Conservation (phyloP, 2,888 invertebrate genomes). For the Heliconius charithonia region DNA sequence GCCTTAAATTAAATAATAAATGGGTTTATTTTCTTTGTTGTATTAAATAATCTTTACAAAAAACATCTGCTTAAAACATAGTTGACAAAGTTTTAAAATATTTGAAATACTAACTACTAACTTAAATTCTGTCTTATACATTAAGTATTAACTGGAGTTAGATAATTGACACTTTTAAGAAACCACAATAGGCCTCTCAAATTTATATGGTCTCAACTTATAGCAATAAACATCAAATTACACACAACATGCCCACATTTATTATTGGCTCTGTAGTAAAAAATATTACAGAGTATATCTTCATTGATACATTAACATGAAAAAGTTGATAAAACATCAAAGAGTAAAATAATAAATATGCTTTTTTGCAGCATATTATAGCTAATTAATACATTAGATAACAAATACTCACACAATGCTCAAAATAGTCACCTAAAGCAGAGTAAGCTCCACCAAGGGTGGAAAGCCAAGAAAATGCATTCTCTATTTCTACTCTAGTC, state of each 20-base stretch:
- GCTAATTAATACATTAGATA: not conserved
- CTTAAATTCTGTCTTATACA: no score
- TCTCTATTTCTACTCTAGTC: slow-evolving; percentile 90
- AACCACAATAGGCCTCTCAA: not conserved
- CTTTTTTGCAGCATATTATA: not conserved
- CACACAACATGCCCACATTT: slow-evolving; percentile 3
- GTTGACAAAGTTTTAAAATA: no score
- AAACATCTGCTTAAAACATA: no score
- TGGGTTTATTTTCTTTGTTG: not conserved
- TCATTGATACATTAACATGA: not conserved
- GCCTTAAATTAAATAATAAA: slow-evolving; percentile 84
- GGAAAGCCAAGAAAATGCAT: slow-evolving; percentile 96
- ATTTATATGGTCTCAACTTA: not conserved
- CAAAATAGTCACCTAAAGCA: slow-evolving; percentile 94
- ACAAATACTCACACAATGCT: slow-evolving; percentile 86
- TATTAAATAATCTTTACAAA: no score
- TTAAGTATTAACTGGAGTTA: no score
- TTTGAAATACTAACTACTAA: no score
- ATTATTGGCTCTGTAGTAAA: not conserved
- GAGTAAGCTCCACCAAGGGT: slow-evolving; percentile 98
- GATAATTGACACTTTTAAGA: no score
- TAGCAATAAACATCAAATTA: slow-evolving; percentile 10
- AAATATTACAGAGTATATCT: not conserved
- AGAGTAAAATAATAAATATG: not conserved
- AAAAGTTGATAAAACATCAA: not conserved